phyloP scores from a whole-genome alignment of 23 tunicate species.

The Trididemnum miniatum region DNA sequence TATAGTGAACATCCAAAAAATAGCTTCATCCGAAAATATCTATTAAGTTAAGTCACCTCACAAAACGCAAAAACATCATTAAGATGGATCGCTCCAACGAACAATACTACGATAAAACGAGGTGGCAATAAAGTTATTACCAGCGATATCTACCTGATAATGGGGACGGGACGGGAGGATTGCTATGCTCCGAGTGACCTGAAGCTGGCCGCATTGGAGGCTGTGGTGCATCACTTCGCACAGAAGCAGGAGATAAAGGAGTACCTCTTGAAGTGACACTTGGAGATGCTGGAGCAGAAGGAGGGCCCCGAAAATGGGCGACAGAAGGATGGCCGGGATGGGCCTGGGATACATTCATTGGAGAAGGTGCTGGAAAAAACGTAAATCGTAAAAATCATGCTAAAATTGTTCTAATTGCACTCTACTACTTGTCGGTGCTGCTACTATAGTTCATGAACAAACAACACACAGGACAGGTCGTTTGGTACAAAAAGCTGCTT shows the following conservation, averaged over 20 bases:
- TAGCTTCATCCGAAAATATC: no score
- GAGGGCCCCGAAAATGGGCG: conserved; percentile 56
- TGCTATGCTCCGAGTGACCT: conserved; percentile 41
- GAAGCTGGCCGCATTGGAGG: conserved; percentile 37
- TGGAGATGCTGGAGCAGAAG: conserved; percentile 61
- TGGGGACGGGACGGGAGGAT: conserved; percentile 19
- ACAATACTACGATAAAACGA: no score
- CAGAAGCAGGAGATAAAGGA: conserved; percentile 58
- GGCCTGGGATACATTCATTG: conserved; percentile 17
- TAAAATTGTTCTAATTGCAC: no score
- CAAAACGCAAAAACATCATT: no score
- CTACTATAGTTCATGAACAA: no score
- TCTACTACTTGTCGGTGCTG: no score
- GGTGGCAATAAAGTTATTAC: neutral
- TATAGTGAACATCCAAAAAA: no score
- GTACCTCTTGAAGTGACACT: conserved; percentile 24
- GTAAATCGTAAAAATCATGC: no score
- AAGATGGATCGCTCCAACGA: no score
- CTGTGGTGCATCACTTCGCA: conserved; percentile 51
- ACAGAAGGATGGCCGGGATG: conserved; percentile 47
- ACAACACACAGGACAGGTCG: no score
- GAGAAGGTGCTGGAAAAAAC: conserved; percentile 36
- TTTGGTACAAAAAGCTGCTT: no score
- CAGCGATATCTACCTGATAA: conserved; percentile 3
- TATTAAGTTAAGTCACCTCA: no score